Conservation (phyloP, 2,797 vertebrate genomes). For the Melanotaenia boesemani region DNA sequence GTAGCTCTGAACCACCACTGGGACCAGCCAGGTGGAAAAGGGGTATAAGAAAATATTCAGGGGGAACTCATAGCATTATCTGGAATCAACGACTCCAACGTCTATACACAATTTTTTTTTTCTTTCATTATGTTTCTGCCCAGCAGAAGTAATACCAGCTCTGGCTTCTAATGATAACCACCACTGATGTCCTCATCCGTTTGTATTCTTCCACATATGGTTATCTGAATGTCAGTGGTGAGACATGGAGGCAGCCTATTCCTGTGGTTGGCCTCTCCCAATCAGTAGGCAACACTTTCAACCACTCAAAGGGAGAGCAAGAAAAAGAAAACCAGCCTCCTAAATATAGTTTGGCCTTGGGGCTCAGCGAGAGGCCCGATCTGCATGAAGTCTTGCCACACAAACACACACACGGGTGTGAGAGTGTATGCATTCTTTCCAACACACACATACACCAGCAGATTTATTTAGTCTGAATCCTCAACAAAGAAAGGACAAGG, state of each 20-base stretch:
- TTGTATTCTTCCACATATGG: conserved; percentile 74
- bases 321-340: conserved; percentile 50
- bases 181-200: conserved; percentile 63
- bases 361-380: conserved; percentile 66
- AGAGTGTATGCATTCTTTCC: conserved; percentile 1
- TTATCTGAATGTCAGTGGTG: conserved; percentile 73
- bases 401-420: conserved; percentile 37
- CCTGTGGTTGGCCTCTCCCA: conserved; percentile 76
- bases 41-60: neutral
- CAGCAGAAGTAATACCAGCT: conserved; percentile 45
- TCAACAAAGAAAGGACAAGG: conserved; percentile 21
- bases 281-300: conserved; percentile 66
- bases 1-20: no score
- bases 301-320: conserved; percentile 47
- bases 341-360: conserved; percentile 74
- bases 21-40: no score
- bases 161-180: conserved; percentile 67
- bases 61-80: neutral
- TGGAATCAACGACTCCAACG: neutral
- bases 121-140: conserved; percentile 13
- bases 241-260: conserved; percentile 76
- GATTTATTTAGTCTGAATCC: conserved; percentile 38
- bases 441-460: conserved; percentile 20
- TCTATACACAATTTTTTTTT: conserved; percentile 17
- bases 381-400: conserved; percentile 65